A percentile compares a stretch with the other conserved stretches of the same genome.
phyloP scores from a whole-genome alignment of 2,113 vertebrate genomes.

The Egretta garzetta region DNA sequence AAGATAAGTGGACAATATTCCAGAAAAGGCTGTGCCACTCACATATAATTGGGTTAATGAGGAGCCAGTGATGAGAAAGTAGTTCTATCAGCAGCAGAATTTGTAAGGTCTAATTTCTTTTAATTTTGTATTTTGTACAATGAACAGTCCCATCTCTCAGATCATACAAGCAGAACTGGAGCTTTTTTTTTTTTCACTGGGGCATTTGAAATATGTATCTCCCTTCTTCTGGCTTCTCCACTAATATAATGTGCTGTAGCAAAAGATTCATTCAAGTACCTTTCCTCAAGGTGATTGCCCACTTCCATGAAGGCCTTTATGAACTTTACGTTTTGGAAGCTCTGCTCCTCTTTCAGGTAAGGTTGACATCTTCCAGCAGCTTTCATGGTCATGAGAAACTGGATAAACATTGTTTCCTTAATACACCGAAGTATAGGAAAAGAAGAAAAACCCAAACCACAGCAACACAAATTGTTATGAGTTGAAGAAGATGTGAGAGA shows the following conservation, averaged over 20 bases:
- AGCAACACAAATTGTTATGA: background rate
- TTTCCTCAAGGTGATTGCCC: background rate
- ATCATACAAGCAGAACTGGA: accelerated
- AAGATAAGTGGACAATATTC: background rate
- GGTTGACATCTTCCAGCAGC: background rate
- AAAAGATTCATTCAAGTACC: background rate
- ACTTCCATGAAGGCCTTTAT: background rate
- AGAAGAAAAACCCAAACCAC: background rate
- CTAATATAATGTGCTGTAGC: background rate
- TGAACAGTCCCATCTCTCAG: background rate
- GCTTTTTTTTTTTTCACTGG: background rate
- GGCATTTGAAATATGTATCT: background rate
- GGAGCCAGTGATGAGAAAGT: background rate
- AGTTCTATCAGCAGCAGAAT: background rate
- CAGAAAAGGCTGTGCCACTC: background rate
- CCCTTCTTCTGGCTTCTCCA: background rate
- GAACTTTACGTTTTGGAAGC: background rate
- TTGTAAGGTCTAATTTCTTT: background rate
- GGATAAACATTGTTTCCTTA: background rate
- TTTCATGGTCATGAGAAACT: background rate
- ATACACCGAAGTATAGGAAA: background rate
- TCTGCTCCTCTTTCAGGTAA: background rate
- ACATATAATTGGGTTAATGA: background rate
- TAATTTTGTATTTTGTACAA: background rate
- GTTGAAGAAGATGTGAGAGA: background rate